Conservation (phyloP, 1,140 invertebrate genomes). For the Eciton burchellii region DNA sequence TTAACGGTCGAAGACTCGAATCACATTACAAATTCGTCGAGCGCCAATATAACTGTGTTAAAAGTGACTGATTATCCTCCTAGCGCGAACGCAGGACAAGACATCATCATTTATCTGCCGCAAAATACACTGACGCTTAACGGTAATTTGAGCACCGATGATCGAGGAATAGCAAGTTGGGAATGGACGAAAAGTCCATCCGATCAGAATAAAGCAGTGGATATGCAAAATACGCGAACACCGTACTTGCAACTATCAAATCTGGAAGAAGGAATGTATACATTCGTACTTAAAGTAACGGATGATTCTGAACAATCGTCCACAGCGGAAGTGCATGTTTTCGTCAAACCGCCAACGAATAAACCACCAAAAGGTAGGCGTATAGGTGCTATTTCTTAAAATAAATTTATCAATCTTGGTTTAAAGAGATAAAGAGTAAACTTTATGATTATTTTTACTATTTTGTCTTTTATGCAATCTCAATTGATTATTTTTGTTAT, state of each 20-base stretch:
- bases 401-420: background rate
- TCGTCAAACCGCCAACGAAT: conserved; percentile 96
- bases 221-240: conserved; percentile 97
- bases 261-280: conserved; percentile 97
- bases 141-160: conserved; percentile 96
- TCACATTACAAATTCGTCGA: conserved; percentile 93
- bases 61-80: conserved; percentile 98
- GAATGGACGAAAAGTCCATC: conserved; percentile 97
- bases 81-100: conserved; percentile 96
- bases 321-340: conserved; percentile 95
- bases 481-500: conserved; percentile 66
- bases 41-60: conserved; percentile 95
- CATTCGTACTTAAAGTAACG: conserved; percentile 96
- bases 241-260: conserved; percentile 95
- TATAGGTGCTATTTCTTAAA: conserved; percentile 10
- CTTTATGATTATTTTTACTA: background rate
- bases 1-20: conserved; percentile 97
- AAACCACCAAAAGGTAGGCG: conserved; percentile 90
- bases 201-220: conserved; percentile 94
- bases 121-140: conserved; percentile 95
- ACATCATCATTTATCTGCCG: conserved; percentile 95
- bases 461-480: conserved; percentile 15
- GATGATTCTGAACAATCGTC: conserved; percentile 95
- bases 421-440: background rate
- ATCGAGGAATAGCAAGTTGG: conserved; percentile 96